Evolutionary conservation across 1,140 invertebrate genomes (phyloP).

Genomic region (Pseudomyrmex sp.): DNA sequence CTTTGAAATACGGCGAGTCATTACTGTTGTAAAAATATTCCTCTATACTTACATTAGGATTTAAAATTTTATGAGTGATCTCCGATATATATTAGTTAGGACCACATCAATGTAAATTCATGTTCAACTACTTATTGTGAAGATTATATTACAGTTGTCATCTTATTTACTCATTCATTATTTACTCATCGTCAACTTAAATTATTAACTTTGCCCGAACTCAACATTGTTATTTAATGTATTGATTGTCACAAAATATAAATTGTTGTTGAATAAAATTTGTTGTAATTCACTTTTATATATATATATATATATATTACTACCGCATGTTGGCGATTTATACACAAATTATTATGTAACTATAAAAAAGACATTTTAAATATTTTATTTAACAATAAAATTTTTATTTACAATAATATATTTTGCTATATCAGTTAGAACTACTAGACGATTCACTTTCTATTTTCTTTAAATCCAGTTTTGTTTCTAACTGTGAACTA

Average conservation of each 20-base stretch:
- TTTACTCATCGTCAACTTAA: not conserved
- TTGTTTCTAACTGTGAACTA: not conserved
- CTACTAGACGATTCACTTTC: not conserved
- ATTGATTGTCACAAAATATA: conserved; percentile 63
- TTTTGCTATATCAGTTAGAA: not conserved
- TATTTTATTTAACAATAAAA: not conserved
- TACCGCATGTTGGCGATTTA: not conserved
- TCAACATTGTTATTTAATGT: conserved; percentile 67
- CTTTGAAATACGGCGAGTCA: conserved; percentile 1
- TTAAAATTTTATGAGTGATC: conserved; percentile 40
- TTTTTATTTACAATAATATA: conserved; percentile 45
- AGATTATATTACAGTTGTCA: conserved; percentile 38
- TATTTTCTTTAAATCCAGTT: not conserved
- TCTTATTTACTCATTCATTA: conserved; percentile 25
- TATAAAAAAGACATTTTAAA: conserved; percentile 4
- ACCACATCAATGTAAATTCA: conserved; percentile 14
- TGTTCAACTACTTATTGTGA: conserved; percentile 4
- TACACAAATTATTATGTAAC: not conserved
- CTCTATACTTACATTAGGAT: not conserved
- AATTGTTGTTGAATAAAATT: conserved; percentile 63
- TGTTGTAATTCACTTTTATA: not conserved
- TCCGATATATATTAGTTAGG: conserved; percentile 6
- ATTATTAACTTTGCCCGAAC: conserved; percentile 47
- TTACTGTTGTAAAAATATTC: not conserved
- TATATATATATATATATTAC: too few relatives aligned